Evolutionary conservation across 2,888 invertebrate species (phyloP), one percentile per base, ranked within the genome.

Genomic region (Lasius fuliginosus): DNA sequence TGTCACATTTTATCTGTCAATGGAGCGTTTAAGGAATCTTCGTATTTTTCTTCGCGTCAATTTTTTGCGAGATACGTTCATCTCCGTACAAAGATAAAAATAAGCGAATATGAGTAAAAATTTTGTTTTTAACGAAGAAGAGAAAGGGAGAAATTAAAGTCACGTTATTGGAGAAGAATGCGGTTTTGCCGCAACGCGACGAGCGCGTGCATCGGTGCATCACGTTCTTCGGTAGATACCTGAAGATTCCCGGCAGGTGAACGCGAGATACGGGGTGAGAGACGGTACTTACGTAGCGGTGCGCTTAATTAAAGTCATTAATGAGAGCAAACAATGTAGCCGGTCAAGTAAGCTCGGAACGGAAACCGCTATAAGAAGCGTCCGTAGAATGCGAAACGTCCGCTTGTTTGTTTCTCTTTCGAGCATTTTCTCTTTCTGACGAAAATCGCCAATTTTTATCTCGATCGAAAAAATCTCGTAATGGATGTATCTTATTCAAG

Each of bases 241-340:
- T 75, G 56, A 58, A 23, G 15, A 76, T 58, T 23, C 49, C n/a
- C 40, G 18, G n/a, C 30, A 36, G 33, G 64, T 40, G 46, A 8
- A 1, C 4, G 5, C 49, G 56, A 15, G 3, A n/a, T 60, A 83
- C 49, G 33, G 36, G 49, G 60, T 27, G 46, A 68, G 36, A 62
- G 73, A 62, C 49, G 73, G 68, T 53, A 33, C 53, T 76, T 62
- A 68, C 60, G 15, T 83, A 83, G 83, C 76, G 76, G 67, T 58
- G 67, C 53, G 53, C 36, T 76, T 76, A 60, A 76, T 83, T 83
- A 68, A 77, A 68, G 46, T 62, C 76, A 58, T 83, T 81, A 76
- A 76, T 67, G 68, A 64, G 75, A 62, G 40, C 68, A 40, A 75
- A 83, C 83, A 77, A 83, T 77, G 77, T 58, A 68, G 36, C 49